Conservation (phyloP, 2,113 vertebrate species). For the Gobius niger region DNA sequence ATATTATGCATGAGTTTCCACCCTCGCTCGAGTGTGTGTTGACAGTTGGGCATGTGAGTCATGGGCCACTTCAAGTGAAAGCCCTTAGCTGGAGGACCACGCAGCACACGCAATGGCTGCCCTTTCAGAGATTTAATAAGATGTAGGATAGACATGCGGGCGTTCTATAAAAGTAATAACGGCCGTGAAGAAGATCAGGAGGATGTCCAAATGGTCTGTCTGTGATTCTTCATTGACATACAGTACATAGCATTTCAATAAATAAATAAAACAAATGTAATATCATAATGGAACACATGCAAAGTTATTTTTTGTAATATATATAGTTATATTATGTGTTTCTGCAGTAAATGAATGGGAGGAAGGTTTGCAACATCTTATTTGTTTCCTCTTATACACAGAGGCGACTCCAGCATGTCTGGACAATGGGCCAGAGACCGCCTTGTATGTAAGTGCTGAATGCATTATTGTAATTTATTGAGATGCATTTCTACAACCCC, state of each 20-base stretch:
- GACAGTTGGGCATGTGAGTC: constrained; percentile 20
- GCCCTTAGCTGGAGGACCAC: neutral
- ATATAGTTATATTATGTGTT: too few relatives aligned
- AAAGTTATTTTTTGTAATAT: too few relatives aligned
- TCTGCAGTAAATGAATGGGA: too few relatives aligned
- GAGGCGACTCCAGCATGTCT: too few relatives aligned
- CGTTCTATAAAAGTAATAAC: neutral
- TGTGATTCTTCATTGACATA: neutral
- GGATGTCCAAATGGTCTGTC: constrained; percentile 1
- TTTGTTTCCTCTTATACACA: too few relatives aligned
- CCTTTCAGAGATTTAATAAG: neutral
- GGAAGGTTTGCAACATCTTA: too few relatives aligned
- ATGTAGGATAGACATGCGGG: neutral
- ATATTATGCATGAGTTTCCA: neutral
- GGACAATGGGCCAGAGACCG: too few relatives aligned
- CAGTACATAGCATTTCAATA: too few relatives aligned
- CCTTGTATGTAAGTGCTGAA: too few relatives aligned
- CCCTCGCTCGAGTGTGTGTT: neutral
- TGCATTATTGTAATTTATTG: neutral
- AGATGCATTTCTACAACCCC: neutral
- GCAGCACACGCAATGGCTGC: constrained; percentile 2
- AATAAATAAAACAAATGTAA: too few relatives aligned
- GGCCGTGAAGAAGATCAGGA: neutral
- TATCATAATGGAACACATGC: too few relatives aligned
- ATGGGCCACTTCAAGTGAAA: constrained; percentile 19